Evolutionary conservation across 2,888 invertebrate genomes (phyloP).

Genomic region (Acrobasis repandana): DNA sequence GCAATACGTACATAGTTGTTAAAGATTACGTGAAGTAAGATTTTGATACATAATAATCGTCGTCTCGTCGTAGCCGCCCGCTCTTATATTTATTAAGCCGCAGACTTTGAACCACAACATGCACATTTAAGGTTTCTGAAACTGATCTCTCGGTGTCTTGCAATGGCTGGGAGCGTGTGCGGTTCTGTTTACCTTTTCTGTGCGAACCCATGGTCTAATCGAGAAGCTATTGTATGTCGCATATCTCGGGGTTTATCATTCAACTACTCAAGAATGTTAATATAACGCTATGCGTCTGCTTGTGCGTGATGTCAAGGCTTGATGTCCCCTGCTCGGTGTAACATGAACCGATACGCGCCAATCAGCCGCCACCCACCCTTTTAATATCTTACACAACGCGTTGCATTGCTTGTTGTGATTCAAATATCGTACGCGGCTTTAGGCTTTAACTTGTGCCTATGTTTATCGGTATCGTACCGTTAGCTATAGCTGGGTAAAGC

Average conservation of each 20-base stretch:
- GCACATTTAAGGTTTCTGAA: neutral
- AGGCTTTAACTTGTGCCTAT: conserved; percentile 17
- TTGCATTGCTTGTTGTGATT: conserved; percentile 13
- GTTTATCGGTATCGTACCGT: conserved; percentile 12
- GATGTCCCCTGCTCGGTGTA: neutral
- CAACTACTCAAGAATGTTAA: too few relatives aligned
- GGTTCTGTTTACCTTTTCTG: neutral
- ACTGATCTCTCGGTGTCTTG: neutral
- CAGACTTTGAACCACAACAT: conserved; percentile 1
- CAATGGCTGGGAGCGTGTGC: too few relatives aligned
- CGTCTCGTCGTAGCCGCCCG: conserved; percentile 7
- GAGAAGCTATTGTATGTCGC: neutral
- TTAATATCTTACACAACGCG: neutral
- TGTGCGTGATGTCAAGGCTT: neutral
- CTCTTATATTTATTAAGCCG: neutral
- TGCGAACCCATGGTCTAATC: neutral
- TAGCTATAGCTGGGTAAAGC: conserved; percentile 10
- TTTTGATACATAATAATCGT: neutral
- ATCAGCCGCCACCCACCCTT: neutral
- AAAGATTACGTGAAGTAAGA: conserved; percentile 3
- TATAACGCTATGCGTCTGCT: neutral
- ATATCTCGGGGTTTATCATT: too few relatives aligned
- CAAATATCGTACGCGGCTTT: conserved; percentile 4
- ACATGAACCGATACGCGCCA: neutral
- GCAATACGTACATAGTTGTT: conserved; percentile 9